Conservation (phyloP, 1,140 invertebrate genomes). For the Heliothis virescens region DNA sequence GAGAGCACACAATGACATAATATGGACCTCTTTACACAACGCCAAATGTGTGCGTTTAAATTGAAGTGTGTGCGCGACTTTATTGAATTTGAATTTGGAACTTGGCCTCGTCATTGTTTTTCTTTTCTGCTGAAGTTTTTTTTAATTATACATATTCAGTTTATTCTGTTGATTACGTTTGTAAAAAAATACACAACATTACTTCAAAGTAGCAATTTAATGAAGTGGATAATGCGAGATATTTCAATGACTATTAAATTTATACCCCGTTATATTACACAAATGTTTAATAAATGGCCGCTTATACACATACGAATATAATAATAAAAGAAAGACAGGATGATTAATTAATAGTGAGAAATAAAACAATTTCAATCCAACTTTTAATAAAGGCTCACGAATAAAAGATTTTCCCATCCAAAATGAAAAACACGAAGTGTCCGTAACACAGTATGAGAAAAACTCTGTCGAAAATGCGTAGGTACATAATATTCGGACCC, state of each 20-base stretch:
- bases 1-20: conserved; percentile 15
- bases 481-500: conserved; percentile 81
- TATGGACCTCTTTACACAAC: conserved; percentile 12
- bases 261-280: background rate
- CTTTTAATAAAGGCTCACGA: conserved; percentile 16
- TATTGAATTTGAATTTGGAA: conserved; percentile 33
- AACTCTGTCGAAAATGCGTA: conserved; percentile 78
- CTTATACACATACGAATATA: background rate
- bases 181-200: no score
- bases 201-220: no score
- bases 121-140: background rate
- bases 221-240: no score
- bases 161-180: background rate
- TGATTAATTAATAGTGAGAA: background rate
- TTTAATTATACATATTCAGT: background rate
- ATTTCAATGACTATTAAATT: background rate
- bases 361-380: background rate
- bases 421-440: conserved; percentile 37
- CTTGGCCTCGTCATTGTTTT: background rate
- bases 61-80: background rate
- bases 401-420: background rate
- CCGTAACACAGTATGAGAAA: conserved; percentile 60
- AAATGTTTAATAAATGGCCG: background rate
- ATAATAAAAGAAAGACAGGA: background rate
- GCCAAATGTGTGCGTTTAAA: background rate